Conservation (phyloP, 1,140 invertebrate species). For the Elymnias hypermnestra region DNA sequence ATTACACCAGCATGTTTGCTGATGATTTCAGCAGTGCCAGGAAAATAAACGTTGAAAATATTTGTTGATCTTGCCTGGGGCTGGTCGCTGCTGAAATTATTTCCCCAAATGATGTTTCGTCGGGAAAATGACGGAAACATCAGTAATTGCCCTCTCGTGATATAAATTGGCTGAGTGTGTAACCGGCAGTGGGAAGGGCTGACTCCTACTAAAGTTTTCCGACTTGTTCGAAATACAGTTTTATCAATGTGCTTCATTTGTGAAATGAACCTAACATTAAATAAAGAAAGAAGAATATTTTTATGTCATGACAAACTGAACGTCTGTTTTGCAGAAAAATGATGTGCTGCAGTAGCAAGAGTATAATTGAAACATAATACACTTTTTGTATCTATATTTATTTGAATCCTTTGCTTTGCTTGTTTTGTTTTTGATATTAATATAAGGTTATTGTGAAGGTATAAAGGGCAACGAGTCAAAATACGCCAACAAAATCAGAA, state of each 20-base stretch:
- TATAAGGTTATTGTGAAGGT: too few relatives aligned
- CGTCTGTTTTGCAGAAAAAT: too few relatives aligned
- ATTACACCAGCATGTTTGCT: not conserved
- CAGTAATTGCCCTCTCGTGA: slow-evolving; percentile 56
- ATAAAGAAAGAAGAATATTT: too few relatives aligned
- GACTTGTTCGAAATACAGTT: not conserved
- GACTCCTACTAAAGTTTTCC: slow-evolving; percentile 25
- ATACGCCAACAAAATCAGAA: too few relatives aligned
- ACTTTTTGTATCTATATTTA: too few relatives aligned
- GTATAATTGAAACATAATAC: too few relatives aligned
- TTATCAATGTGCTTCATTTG: not conserved
- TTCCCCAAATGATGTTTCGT: slow-evolving; percentile 56
- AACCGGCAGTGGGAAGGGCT: slow-evolving; percentile 44
- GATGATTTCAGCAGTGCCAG: not conserved
- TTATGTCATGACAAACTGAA: too few relatives aligned
- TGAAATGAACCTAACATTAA: too few relatives aligned
- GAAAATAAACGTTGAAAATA: slow-evolving; percentile 6
- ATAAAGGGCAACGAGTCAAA: too few relatives aligned
- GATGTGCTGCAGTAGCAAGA: too few relatives aligned
- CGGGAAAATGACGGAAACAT: slow-evolving; percentile 48
- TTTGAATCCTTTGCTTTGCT: too few relatives aligned
- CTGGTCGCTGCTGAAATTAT: slow-evolving; percentile 41
- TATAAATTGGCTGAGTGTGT: slow-evolving; percentile 62
- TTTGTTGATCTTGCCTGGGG: slow-evolving; percentile 24
- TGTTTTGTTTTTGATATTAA: too few relatives aligned